Conservation (phyloP, 2,113 vertebrate species). For the Gorsachius goisagi region DNA sequence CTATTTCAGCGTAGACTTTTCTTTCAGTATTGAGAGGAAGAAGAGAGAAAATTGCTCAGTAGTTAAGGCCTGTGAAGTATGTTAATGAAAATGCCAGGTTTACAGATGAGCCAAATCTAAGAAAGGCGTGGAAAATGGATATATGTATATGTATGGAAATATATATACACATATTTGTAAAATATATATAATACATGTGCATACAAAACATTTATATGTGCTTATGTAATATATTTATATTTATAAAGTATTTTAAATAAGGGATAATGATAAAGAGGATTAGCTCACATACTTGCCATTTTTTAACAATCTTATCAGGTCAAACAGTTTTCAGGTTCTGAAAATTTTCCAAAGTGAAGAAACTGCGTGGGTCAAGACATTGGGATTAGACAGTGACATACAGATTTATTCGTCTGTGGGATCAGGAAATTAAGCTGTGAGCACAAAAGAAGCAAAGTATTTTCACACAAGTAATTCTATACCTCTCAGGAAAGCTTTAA, state of each 20-base stretch:
- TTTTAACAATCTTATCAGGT: neutral
- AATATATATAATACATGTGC: neutral
- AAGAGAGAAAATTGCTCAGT: neutral
- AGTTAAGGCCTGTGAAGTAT: neutral
- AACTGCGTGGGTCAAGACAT: neutral
- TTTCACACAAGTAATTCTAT: neutral
- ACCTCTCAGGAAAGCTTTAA: neutral
- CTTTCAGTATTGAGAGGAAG: neutral
- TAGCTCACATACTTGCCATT: neutral
- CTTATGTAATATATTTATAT: neutral
- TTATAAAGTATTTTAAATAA: neutral
- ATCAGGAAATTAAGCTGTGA: neutral
- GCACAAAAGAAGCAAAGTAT: neutral
- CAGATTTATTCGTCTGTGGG: neutral
- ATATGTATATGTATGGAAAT: neutral
- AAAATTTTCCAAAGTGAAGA: neutral
- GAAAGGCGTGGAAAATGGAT: neutral
- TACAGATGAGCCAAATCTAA: neutral
- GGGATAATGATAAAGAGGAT: neutral
- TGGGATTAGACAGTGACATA: neutral
- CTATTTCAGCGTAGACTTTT: neutral
- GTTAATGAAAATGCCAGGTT: neutral
- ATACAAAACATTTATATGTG: neutral
- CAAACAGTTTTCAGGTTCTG: neutral
- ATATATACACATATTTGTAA: neutral